phyloP scores from a whole-genome alignment of 2,797 vertebrate species.

The Ambastaia sidthimunki region DNA sequence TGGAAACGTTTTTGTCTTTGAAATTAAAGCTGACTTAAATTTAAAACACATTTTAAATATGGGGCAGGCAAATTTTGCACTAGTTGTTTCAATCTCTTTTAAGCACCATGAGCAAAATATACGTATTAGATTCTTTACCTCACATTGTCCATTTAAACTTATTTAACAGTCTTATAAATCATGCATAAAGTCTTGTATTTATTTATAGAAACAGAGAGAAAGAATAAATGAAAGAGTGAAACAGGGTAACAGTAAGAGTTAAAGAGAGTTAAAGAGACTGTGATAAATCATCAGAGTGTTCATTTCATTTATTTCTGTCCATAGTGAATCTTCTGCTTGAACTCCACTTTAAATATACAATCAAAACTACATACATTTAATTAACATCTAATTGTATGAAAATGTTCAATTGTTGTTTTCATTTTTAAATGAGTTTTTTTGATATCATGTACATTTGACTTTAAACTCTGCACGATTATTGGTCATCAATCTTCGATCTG shows the following conservation, averaged over 20 bases:
- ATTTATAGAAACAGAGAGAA: background rate
- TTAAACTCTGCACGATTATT: conserved; percentile 32
- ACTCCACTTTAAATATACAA: conserved; percentile 34
- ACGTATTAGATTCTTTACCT: no score
- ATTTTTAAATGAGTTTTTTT: background rate
- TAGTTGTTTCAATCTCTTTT: background rate
- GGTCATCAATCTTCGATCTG: background rate
- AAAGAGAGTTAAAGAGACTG: no score
- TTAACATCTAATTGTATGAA: conserved; percentile 26
- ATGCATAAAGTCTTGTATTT: no score
- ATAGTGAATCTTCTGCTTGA: conserved; percentile 23
- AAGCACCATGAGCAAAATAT: no score
- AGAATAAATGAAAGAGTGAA: background rate
- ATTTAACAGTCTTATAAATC: no score
- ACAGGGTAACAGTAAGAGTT: background rate
- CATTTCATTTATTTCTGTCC: background rate
- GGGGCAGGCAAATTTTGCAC: conserved; percentile 32
- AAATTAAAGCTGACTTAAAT: background rate
- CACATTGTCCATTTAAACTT: no score
- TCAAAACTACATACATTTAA: background rate
- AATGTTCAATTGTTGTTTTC: background rate
- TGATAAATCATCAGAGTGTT: no score
- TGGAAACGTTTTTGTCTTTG: conserved; percentile 17
- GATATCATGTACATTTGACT: conserved; percentile 10
- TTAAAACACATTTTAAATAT: background rate